These are phyloP conservation scores for Pogona vitticeps DNA, from an alignment of 2,113 vertebrate genomes.

Conservation along the genomic window DNA sequence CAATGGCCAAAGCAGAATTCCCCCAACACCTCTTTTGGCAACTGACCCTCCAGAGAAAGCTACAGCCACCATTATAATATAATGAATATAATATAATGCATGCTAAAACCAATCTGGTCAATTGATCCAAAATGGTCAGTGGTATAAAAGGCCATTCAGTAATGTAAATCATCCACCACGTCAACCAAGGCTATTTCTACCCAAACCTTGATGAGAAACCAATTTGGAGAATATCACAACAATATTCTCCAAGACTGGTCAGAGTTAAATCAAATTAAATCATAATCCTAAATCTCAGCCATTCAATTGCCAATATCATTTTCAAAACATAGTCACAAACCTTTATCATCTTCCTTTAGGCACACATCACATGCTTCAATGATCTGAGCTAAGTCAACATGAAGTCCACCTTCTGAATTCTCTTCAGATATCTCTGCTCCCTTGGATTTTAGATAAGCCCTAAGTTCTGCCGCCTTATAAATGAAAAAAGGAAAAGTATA, in stretches of 20 bases:
- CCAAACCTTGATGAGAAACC: background rate
- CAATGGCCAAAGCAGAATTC: background rate
- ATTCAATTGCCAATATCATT: background rate
- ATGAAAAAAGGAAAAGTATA: background rate
- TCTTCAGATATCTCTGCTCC: slow-evolving; percentile 97
- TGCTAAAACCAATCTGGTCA: background rate
- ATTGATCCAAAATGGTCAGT: background rate
- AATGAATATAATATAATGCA: too few species aligned
- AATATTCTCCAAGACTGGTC: background rate
- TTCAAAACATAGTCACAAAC: slow-evolving; percentile 69
- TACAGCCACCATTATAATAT: background rate
- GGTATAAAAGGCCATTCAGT: background rate
- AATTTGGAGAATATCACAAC: background rate
- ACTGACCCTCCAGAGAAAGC: background rate
- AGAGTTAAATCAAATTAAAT: background rate
- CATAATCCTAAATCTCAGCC: background rate
- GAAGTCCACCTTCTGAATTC: slow-evolving; percentile 92
- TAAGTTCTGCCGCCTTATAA: slow-evolving; percentile 90
- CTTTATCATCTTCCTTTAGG: slow-evolving; percentile 96
- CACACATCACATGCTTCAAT: slow-evolving; percentile 97
- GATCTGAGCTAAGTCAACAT: slow-evolving; percentile 93
- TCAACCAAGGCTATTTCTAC: background rate
- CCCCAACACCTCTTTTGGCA: background rate
- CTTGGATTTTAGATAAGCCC: slow-evolving; percentile 93
- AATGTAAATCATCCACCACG: background rate